Evolutionary conservation across 2,113 vertebrate genomes (phyloP).

Genomic region (Aegotheles bennettii): DNA sequence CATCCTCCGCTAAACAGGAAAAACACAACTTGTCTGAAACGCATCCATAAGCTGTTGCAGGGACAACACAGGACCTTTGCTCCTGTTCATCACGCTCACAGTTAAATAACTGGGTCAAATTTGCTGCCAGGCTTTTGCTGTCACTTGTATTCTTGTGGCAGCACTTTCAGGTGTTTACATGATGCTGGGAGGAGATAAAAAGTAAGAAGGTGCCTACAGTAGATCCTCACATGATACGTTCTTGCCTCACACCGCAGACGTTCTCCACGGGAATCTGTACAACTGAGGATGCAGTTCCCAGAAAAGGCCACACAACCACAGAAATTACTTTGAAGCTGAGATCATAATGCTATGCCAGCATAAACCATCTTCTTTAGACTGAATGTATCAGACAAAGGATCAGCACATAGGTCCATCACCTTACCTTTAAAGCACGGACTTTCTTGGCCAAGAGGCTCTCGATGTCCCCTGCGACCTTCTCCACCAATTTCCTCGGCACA

Average conservation of each 20-base stretch:
- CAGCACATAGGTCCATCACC: background rate
- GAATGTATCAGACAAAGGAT: background rate
- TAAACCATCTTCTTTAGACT: background rate
- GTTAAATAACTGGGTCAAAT: background rate
- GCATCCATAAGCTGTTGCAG: background rate
- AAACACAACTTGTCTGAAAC: background rate
- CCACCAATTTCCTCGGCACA: conserved; percentile 90
- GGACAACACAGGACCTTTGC: background rate
- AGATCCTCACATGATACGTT: background rate
- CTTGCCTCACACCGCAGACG: background rate
- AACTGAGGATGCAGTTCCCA: background rate
- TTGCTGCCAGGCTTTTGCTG: background rate
- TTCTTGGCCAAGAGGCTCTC: conserved; percentile 93
- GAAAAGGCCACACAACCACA: background rate
- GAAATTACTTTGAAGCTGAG: background rate
- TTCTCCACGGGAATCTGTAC: background rate
- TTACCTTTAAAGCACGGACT: conserved; percentile 95
- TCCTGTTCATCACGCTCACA: background rate
- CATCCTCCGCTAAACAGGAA: background rate
- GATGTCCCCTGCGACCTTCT: conserved; percentile 92
- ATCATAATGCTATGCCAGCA: background rate
- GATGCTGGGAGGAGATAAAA: background rate
- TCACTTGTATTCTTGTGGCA: background rate
- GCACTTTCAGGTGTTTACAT: background rate
- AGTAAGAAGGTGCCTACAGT: background rate